These are phyloP conservation scores for Halichoerus grypus DNA, from an alignment of 2,113 vertebrate genomes.

Conservation along the genomic window DNA sequence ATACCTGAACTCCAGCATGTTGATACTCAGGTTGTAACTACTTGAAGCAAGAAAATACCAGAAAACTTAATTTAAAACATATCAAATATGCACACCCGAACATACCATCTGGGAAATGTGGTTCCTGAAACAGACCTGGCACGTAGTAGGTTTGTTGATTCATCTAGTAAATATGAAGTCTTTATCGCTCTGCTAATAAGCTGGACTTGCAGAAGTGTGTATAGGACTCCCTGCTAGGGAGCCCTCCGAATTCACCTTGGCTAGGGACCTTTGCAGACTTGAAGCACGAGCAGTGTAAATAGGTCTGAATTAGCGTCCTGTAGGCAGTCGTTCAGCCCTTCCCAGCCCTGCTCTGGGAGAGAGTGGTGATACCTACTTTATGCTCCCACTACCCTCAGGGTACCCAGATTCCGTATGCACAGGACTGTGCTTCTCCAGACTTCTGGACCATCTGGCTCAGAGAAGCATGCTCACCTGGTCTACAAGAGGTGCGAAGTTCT, in stretches of 20 bases:
- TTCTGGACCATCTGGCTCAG: background rate
- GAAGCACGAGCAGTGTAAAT: background rate
- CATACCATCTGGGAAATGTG: background rate
- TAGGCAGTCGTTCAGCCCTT: background rate
- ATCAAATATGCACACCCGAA: background rate
- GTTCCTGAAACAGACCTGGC: background rate
- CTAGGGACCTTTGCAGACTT: background rate
- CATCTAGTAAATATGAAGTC: background rate
- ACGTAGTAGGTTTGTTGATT: background rate
- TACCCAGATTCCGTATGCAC: background rate
- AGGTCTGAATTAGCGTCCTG: background rate
- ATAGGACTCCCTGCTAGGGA: background rate
- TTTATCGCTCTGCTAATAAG: background rate
- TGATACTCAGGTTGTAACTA: background rate
- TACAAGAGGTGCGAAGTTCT: background rate
- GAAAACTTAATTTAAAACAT: background rate
- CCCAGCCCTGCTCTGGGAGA: background rate
- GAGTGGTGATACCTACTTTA: too few species aligned
- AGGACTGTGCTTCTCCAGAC: background rate
- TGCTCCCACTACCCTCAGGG: accelerated
- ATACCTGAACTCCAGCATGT: background rate
- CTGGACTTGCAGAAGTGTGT: too few species aligned
- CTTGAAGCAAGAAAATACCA: background rate
- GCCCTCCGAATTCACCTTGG: background rate
- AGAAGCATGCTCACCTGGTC: background rate